Conservation (phyloP, 2,888 invertebrate species). For the Ommatoiulus sabulosus region DNA sequence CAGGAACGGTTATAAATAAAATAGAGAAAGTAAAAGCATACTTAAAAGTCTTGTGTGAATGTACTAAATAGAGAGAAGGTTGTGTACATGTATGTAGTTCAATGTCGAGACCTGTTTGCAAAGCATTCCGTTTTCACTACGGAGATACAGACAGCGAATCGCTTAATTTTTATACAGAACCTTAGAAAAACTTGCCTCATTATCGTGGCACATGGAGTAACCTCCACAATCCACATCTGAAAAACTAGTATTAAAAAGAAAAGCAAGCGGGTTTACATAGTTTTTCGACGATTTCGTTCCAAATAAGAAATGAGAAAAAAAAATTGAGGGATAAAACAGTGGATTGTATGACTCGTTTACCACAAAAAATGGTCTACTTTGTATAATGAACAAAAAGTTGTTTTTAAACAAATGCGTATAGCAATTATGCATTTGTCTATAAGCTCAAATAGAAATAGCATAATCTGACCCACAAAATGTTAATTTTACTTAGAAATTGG, state of each 20-base stretch:
- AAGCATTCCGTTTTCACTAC: neutral
- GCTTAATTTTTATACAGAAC: neutral
- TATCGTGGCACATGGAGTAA: neutral
- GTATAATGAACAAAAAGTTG: too few species aligned
- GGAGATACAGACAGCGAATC: neutral
- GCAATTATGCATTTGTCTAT: too few species aligned
- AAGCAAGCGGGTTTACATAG: neutral
- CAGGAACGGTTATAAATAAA: conserved; percentile 17
- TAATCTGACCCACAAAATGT: too few species aligned
- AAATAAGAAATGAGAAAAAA: neutral
- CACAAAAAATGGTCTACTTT: neutral
- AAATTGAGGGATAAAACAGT: neutral
- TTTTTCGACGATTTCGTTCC: neutral
- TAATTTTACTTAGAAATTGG: too few species aligned
- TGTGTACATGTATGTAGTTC: neutral
- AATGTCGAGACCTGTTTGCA: conserved; percentile 7
- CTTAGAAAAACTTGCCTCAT: neutral
- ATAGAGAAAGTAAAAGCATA: neutral
- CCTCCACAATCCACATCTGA: neutral
- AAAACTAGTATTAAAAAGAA: neutral
- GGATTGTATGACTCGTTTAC: too few species aligned
- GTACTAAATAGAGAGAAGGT: neutral
- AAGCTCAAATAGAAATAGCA: too few species aligned
- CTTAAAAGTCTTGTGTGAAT: conserved; percentile 8
- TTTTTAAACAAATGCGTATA: too few species aligned